These are phyloP conservation scores for Nannospalax galili DNA, from an alignment of 2,113 vertebrate species.

Conservation along the genomic window DNA sequence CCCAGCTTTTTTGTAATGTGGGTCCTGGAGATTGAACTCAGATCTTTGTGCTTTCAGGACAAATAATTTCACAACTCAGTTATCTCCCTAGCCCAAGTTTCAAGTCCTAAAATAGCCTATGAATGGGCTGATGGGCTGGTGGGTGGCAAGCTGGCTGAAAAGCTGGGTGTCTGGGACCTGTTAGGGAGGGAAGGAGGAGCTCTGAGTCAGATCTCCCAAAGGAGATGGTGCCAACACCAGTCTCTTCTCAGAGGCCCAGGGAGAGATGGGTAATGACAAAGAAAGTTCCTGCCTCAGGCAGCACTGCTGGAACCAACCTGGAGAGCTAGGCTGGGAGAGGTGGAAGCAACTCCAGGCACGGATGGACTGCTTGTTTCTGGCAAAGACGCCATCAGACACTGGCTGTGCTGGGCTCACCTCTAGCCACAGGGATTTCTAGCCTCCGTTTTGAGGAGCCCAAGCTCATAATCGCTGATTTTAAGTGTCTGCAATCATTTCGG, in stretches of 20 bases:
- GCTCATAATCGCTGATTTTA: background rate
- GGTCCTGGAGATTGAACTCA: background rate
- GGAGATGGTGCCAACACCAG: background rate
- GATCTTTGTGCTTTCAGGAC: background rate
- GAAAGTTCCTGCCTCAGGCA: background rate
- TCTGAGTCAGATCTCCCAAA: slow-evolving; percentile 2
- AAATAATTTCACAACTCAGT: too few species aligned
- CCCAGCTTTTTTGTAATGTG: background rate
- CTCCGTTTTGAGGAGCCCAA: background rate
- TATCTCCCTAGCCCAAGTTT: background rate
- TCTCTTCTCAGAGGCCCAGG: background rate
- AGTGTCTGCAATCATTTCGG: background rate
- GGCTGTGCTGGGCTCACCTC: background rate
- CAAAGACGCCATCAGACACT: background rate
- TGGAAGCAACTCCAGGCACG: background rate
- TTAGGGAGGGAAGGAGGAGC: background rate
- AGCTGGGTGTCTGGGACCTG: background rate
- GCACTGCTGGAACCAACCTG: background rate
- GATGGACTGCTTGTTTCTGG: background rate
- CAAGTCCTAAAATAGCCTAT: background rate
- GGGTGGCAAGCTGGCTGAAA: background rate
- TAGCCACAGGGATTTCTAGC: background rate
- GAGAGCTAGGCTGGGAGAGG: background rate
- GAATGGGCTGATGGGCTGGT: too few species aligned
- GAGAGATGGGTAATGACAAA: background rate